Evolutionary conservation across 1,140 invertebrate species (phyloP), one percentile per base, ranked within the genome.

Genomic region (Sitodiplosis mosellana): DNA sequence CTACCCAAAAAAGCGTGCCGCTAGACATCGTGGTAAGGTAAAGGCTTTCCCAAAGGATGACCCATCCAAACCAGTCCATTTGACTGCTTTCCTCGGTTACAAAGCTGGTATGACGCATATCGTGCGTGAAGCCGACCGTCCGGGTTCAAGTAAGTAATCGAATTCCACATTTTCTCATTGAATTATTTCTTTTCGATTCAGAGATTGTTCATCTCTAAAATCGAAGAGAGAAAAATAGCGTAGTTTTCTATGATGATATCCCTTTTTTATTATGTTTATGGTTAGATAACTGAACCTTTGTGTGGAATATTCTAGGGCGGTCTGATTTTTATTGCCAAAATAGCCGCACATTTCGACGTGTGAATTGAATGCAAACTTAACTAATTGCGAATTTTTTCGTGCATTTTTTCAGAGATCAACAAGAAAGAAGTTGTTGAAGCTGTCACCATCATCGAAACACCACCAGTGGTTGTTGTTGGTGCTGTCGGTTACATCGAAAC

Each of bases 41-140:
- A 99, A 99, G 88, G 87, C 95, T 52, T 99, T 99, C 74, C 96
- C 96, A n/a, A 97, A 93, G 63, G 96, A 99, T 82, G 92, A 99
- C 64, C 74, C 81, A 18, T 79, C 67, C 53, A 98, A 98, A 66
- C 95, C 96, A 33, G 88, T 98, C 5, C 96, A 99, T 73, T 71
- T 99, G 34, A 99, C 96, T 6, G 87, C 93, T 48, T 99, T 99
- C 67, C 76, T 99, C 54, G 91, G 85, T 42, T 99, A 97, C 68
- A 99, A 99, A 68, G 93, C 95, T 65, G 96, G 96, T 65, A 99
- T 99, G 96, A 97, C 94, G 54, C 96, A 99, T 65, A 87, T 99
- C 67, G 88, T 99, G 3, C 77, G 96, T 59, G 95, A 99, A 74
- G 92, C 95, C 44, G 94, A 99, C 70, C 82, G 94, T 72, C 94